Evolutionary conservation across 64 coral and sea anemone species (phyloP).

Genomic region (Montipora foliosa): DNA sequence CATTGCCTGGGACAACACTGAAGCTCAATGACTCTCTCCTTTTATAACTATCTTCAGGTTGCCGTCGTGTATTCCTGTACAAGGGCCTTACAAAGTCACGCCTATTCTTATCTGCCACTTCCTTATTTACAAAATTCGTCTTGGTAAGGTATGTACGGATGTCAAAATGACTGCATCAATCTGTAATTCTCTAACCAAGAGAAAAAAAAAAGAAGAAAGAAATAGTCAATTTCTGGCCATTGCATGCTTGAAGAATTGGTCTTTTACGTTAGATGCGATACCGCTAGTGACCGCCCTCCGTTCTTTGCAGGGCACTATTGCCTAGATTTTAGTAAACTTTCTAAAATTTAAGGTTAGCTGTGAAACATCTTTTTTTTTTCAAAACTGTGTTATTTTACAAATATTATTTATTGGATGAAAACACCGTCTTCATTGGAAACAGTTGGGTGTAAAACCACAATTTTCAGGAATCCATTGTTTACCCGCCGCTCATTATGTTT

Average conservation of each 20-base stretch:
- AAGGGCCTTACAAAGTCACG: background rate
- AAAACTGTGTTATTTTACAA: no score
- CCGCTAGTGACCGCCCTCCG: no score
- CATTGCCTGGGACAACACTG: background rate
- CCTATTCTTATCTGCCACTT: constrained; percentile 15
- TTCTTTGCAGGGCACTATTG: no score
- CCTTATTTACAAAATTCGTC: background rate
- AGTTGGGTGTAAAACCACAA: background rate
- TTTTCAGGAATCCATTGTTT: constrained; percentile 3
- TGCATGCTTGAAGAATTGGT: no score
- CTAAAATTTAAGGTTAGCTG: no score
- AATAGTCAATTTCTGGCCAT: no score
- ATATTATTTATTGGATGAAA: background rate
- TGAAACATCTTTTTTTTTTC: no score
- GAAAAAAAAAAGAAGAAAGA: no score
- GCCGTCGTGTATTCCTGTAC: background rate
- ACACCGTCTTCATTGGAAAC: no score
- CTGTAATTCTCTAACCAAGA: no score
- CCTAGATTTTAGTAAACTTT: no score
- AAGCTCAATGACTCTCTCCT: background rate
- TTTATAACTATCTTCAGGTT: background rate
- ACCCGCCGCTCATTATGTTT: constrained; percentile 7
- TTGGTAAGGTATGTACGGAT: background rate
- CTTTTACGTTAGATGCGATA: no score
- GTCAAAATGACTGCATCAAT: background rate